phyloP scores from a whole-genome alignment of 1,140 invertebrate species.

The Maniola jurtina region DNA sequence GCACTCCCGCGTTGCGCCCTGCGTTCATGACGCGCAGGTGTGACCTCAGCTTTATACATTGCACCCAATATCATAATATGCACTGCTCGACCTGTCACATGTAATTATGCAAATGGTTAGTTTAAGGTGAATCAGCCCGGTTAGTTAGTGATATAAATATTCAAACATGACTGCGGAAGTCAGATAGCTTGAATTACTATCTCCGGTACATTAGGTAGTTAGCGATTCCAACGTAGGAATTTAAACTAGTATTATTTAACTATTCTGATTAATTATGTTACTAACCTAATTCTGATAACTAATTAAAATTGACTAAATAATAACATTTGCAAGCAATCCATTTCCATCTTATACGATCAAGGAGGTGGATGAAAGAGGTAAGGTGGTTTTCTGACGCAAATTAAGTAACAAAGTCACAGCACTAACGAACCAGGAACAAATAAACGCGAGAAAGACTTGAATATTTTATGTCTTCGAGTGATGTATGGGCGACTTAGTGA shows the following conservation, averaged over 20 bases:
- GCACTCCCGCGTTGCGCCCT: too few species aligned
- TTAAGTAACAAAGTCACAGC: neutral
- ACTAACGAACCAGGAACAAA: conserved; percentile 3
- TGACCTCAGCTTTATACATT: too few species aligned
- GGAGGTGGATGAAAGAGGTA: too few species aligned
- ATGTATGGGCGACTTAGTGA: conserved; percentile 37
- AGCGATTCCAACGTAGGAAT: neutral
- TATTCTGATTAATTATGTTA: too few species aligned
- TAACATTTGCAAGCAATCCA: too few species aligned
- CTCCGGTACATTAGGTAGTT: neutral
- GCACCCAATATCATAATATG: neutral
- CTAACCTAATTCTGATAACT: too few species aligned
- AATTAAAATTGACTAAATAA: too few species aligned
- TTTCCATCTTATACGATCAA: too few species aligned
- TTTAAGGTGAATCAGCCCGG: neutral
- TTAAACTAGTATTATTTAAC: too few species aligned
- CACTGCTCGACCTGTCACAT: neutral
- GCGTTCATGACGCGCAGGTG: too few species aligned
- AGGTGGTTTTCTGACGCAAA: too few species aligned
- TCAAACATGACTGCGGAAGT: conserved; percentile 7
- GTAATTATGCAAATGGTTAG: neutral
- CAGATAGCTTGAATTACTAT: conserved; percentile 6
- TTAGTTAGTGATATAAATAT: conserved; percentile 5
- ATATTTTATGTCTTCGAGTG: conserved; percentile 30
- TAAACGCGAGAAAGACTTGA: conserved; percentile 3